Base-by-base conservation (phyloP, 1,140 invertebrate genomes). In the Nymphalis io region DNA sequence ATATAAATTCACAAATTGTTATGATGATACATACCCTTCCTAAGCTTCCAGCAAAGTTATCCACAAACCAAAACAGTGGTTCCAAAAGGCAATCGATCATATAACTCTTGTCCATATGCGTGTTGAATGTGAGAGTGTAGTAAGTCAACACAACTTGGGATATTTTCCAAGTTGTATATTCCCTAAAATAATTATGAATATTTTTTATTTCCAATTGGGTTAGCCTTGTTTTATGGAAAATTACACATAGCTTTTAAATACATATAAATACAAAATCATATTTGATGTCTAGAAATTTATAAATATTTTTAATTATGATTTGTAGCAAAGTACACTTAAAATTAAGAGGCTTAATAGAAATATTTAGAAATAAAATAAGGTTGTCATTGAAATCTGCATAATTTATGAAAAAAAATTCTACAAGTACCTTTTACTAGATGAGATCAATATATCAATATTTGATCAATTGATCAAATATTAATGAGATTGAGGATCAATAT, bases 41-140 rank as follows among this genome's bases (percentile, higher is more conserved):
- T 65, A 98, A 92, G 78, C 94, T 94, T 79, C 94, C 94, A 1
- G 97, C 96, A 87, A 98, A 98, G 83, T 98, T 96, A 82, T 99
- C 97, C 13, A 99, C 97, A 91, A 98, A 94, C 96, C 97, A 98
- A 93, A 98, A 97, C 78, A 98, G 94, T n/a, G 98, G 98, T 87
- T 98, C 97, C 85, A 98, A 93, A 72, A 95, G 90, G 42, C 96
- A 95, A 92, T 99, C 98, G 27, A 96, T 93, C n/a, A 94, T 92
- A 91, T 97, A 98, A 77, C 93, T 95, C 82, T 93, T 93, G 81
- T 94, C 95, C 86, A 96, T 93, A 79, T 96, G 96, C 59, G 95
- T 93, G 90, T 97, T 96, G 75, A 96, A 96, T 20, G 94, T 95
- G 3, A 95, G 87, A 6, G 94, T 94, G 15, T 78, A 74, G 23